A percentile compares a stretch with the other conserved stretches of the same genome.
These are phyloP conservation scores for cat (Felis catus) DNA, from an alignment of 2,113 vertebrate species.

Conservation along the genomic window F.catus_Fca126_mat1.0 CM031420.1:123243501-123244000, in stretches of 20 bases:
- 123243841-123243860: constrained; percentile 67
- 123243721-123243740: constrained; percentile 73
- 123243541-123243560: constrained; percentile 47
- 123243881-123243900: constrained; percentile 61
- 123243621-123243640: constrained; percentile 56
- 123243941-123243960: constrained; percentile 67
- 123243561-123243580: background rate
- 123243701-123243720: constrained; percentile 75
- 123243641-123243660: constrained; percentile 66
- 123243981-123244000: constrained; percentile 72
- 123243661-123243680: constrained; percentile 73
- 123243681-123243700: constrained; percentile 70
- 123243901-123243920: constrained; percentile 66
- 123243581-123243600: background rate
- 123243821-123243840: constrained; percentile 73
- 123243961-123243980: constrained; percentile 70
- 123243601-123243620: constrained; percentile 49
- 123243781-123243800: constrained; percentile 68
- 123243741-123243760: constrained; percentile 74
- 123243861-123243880: constrained; percentile 74
- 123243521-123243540: constrained; percentile 63
- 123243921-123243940: constrained; percentile 68
- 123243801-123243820: constrained; percentile 70
- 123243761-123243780: constrained; percentile 78
- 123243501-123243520: background rate